phyloP scores from a whole-genome alignment of 2,113 vertebrate species.

The Catharus minimus region DNA sequence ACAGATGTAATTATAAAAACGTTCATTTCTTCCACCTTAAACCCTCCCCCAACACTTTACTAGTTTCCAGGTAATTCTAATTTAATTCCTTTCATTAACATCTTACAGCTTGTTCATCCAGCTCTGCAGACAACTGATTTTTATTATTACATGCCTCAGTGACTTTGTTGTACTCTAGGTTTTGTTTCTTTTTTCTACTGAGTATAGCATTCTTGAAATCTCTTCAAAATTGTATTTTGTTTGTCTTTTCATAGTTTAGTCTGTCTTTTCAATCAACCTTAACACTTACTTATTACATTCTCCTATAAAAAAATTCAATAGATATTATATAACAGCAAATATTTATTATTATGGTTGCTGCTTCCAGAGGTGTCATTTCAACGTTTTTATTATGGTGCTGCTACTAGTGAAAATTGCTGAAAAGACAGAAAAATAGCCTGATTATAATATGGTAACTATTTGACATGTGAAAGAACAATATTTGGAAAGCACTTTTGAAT shows the following conservation, averaged over 20 bases:
- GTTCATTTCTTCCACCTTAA: background rate
- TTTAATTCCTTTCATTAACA: conserved; percentile 51
- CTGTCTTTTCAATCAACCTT: background rate
- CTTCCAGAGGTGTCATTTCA: background rate
- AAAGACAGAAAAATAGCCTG: background rate
- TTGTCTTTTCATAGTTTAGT: background rate
- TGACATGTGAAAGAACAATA: background rate
- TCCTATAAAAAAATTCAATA: background rate
- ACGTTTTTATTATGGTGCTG: background rate
- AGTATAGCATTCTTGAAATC: background rate
- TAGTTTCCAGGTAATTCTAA: conserved; percentile 48
- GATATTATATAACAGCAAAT: background rate
- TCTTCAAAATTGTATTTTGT: background rate
- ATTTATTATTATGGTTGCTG: background rate
- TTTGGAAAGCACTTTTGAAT: background rate
- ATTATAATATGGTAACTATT: background rate
- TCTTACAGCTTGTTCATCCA: conserved; percentile 50
- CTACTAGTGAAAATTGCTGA: background rate
- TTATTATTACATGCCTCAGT: conserved; percentile 20
- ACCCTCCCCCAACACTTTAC: background rate
- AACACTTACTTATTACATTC: background rate
- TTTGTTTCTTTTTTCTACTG: background rate
- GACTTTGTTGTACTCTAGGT: background rate
- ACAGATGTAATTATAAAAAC: background rate
- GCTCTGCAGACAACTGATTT: conserved; percentile 55